A percentile compares a stretch with the other conserved stretches of the same genome.
phyloP scores from a whole-genome alignment of 2,797 vertebrate species.

The Acanthiza pusilla region DNA sequence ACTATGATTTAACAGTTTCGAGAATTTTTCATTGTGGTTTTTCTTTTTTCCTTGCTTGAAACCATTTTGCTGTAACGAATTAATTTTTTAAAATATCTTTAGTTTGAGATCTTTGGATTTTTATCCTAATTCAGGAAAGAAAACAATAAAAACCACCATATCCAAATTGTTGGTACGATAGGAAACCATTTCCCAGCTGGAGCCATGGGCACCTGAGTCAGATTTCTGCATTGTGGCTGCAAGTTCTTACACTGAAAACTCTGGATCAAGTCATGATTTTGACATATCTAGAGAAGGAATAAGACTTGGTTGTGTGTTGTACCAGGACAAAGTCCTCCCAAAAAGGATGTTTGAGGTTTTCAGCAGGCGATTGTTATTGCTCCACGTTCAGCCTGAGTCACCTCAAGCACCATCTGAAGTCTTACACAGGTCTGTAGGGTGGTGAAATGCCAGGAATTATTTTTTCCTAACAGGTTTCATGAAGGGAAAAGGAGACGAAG shows the following conservation, averaged over 20 bases:
- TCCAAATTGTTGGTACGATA: neutral
- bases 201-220: neutral
- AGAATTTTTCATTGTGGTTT: accelerated
- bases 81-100: neutral
- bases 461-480: neutral
- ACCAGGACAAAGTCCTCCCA: neutral
- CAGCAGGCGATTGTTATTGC: neutral
- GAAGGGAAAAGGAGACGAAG: neutral
- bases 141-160: neutral
- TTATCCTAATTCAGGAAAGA: neutral
- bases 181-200: neutral
- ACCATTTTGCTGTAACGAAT: neutral
- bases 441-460: neutral
- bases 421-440: neutral
- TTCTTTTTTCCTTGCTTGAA: accelerated
- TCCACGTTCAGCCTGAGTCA: neutral
- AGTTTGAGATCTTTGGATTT: neutral
- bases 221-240: neutral
- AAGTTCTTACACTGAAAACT: neutral
- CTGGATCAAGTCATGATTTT: neutral
- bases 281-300: neutral
- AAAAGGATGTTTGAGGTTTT: neutral
- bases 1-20: neutral
- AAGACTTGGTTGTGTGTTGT: neutral
- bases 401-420: neutral